Base-by-base conservation (phyloP, 2,888 invertebrate genomes). In the Rosalia funebris region DNA sequence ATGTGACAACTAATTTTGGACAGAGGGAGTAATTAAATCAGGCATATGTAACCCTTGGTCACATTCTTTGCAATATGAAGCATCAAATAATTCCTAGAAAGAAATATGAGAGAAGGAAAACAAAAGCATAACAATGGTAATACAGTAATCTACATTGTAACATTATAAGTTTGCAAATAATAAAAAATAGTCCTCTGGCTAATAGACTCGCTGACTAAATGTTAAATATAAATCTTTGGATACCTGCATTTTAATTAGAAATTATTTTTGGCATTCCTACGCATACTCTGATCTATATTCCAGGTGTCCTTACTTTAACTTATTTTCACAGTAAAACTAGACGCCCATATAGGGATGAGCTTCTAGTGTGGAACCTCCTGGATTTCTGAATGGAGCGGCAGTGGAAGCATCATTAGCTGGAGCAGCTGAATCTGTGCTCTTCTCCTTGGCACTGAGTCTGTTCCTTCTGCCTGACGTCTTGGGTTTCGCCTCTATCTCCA, bases 321-420 rank as follows among this genome's bases (percentile, higher is more conserved):
- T 50, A 50, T 41, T 25, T 50, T 50, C 39, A 50, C 50, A 41
- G 50, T 50, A 50, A 20, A 50, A 46, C 55, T 56, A 48, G 31
- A 5, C n/a, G 25, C 39, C 20, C 42, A n/a, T n/a, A 19, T 12
- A 31, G n/a, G 25, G 16, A 54, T 72, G 78, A 80, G 62, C 76
- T 78, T 67, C 78, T 77, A 57, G 71, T 60, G 45, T 66, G 71
- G 71, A 80, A 81, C 71, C 80, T 71, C 57, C 82, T 73, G 19
- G 77, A 79, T 19, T 71, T 70, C 80, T 75, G 15, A 73, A 72
- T 2, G 80, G 72, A 9, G 76, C 69, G 0, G 75, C 66, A 1
- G 75, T 64, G 7, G 70, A 56, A 4, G 60, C 37, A 11, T 69
- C 65, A 9, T 72, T 70, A n/a, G n/a, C n/a, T n/a, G n/a, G n/a